Conservation (phyloP, 2,888 invertebrate species). For the Drosophila subquinaria region DNA sequence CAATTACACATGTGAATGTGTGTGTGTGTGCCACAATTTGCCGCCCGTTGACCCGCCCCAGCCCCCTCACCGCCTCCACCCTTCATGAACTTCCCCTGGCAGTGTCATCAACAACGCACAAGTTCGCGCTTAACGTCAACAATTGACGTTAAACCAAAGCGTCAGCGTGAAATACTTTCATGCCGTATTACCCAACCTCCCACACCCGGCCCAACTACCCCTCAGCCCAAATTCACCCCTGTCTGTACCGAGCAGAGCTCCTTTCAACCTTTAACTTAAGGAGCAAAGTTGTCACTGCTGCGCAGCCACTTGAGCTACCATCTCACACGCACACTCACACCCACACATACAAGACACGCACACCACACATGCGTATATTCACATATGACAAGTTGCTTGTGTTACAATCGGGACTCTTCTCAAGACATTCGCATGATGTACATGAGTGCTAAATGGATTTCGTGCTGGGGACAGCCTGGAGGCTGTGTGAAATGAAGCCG, state of each 20-base stretch:
- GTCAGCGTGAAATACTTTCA: slow-evolving; percentile 77
- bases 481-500: slow-evolving; percentile 69
- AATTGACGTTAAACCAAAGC: slow-evolving; percentile 81
- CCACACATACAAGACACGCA: slow-evolving; percentile 4
- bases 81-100: slow-evolving; percentile 3
- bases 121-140: slow-evolving; percentile 83
- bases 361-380: slow-evolving; percentile 1
- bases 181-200: slow-evolving; percentile 64
- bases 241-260: background rate
- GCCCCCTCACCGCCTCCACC: background rate
- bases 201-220: background rate
- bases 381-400: slow-evolving; percentile 49
- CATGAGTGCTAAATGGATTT: slow-evolving; percentile 78
- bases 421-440: slow-evolving; percentile 43
- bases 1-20: slow-evolving; percentile 28
- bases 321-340: slow-evolving; percentile 1
- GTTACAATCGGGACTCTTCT: slow-evolving; percentile 33
- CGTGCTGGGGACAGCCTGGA: slow-evolving; percentile 51
- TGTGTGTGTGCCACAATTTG: background rate
- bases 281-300: slow-evolving; percentile 34
- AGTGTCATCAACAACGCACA: slow-evolving; percentile 64
- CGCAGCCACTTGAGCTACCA: slow-evolving; percentile 43
- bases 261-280: slow-evolving; percentile 25
- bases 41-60: slow-evolving; percentile 10
- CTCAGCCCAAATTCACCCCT: background rate